These are phyloP conservation scores for Ctena decussata DNA, from an alignment of 2,888 invertebrate genomes.

Conservation along the genomic window DNA sequence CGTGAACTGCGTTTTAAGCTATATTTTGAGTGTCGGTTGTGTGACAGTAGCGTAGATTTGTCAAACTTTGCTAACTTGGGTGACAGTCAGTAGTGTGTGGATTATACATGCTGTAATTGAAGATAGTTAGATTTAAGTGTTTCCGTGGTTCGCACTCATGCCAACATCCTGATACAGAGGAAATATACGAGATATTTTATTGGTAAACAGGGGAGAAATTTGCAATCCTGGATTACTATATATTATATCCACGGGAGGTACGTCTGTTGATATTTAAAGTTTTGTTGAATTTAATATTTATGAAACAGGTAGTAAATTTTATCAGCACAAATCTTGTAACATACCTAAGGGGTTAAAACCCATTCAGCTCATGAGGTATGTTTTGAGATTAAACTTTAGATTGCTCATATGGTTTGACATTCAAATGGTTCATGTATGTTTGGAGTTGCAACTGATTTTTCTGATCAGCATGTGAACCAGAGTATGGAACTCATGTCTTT, in stretches of 20 bases:
- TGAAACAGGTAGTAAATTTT: too few species aligned
- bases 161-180: constrained; percentile 7
- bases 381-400: too few species aligned
- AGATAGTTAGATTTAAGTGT: constrained; percentile 14
- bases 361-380: too few species aligned
- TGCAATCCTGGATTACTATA: constrained; percentile 1
- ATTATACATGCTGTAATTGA: background rate
- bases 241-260: background rate
- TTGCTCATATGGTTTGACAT: too few species aligned
- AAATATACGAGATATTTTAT: background rate
- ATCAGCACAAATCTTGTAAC: too few species aligned
- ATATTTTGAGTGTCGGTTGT: constrained; percentile 1
- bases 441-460: too few species aligned
- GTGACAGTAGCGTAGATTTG: background rate
- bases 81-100: background rate
- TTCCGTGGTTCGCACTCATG: background rate
- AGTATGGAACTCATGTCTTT: too few species aligned
- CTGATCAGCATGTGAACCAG: too few species aligned
- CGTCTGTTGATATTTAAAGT: background rate
- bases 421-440: too few species aligned
- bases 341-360: too few species aligned
- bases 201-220: background rate
- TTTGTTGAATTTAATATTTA: too few species aligned
- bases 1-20: constrained; percentile 8
- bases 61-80: background rate